Conservation (phyloP, 2,888 invertebrate genomes). For the Aspidapion aeneum region DNA sequence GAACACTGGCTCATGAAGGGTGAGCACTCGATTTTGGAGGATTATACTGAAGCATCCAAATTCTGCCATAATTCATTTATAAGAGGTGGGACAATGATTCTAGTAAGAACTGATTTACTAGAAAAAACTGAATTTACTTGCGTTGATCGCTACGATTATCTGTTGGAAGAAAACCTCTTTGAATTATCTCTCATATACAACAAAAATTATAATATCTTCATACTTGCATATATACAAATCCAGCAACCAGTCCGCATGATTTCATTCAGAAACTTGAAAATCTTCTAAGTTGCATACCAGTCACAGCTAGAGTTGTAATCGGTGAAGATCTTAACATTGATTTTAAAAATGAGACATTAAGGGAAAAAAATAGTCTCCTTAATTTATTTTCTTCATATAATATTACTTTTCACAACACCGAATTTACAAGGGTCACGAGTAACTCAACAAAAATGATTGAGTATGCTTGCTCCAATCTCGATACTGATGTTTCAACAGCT, state of each 20-base stretch:
- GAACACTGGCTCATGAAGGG: not conserved
- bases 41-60: not conserved
- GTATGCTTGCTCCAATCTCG: not conserved
- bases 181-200: not conserved
- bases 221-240: not conserved
- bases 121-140: not conserved
- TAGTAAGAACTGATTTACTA: not conserved
- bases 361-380: not conserved
- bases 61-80: not conserved
- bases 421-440: not conserved
- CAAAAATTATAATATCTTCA: not conserved
- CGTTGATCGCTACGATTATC: not conserved
- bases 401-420: not conserved
- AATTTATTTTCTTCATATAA: not conserved
- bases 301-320: not conserved
- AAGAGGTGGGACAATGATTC: not conserved
- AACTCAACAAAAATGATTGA: not conserved
- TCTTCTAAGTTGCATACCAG: not conserved
- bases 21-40: not conserved
- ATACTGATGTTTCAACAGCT: not conserved
- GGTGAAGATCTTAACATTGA: not conserved
- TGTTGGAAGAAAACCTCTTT: not conserved
- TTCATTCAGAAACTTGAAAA: not conserved
- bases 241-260: not conserved
- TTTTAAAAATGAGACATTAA: not conserved